Evolutionary conservation across 2,888 invertebrate species (phyloP).

Genomic region (Notodonta ziczac): DNA sequence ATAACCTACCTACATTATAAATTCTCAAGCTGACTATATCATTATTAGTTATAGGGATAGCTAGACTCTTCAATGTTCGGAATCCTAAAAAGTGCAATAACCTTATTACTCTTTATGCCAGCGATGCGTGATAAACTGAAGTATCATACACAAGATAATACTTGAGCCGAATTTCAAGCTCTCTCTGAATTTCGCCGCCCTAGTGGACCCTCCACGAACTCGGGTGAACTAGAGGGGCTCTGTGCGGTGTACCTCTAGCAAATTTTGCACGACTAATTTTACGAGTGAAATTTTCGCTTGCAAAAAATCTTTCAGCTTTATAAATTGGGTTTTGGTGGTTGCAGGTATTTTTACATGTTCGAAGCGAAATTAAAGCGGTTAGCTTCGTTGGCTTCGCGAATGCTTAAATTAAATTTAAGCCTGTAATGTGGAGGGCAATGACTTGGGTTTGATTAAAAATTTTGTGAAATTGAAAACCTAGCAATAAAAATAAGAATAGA

Average conservation of each 20-base stretch:
- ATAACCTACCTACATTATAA: too few species aligned
- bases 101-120: not conserved
- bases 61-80: not conserved
- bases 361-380: not conserved
- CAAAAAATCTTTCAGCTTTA: slow-evolving; percentile 1
- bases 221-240: slow-evolving; percentile 14
- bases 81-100: not conserved
- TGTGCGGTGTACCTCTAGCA: slow-evolving; percentile 6
- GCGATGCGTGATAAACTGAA: not conserved
- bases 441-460: not conserved
- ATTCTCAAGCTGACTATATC: too few species aligned
- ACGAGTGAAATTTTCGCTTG: slow-evolving; percentile 6
- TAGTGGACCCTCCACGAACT: slow-evolving; percentile 13
- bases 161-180: not conserved
- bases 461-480: not conserved
- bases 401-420: not conserved
- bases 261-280: slow-evolving; percentile 18
- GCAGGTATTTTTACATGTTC: not conserved
- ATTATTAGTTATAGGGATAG: too few species aligned
- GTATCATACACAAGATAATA: not conserved
- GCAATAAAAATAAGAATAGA: not conserved
- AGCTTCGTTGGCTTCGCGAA: not conserved
- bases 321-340: not conserved
- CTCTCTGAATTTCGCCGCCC: slow-evolving; percentile 6
- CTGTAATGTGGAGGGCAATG: not conserved